phyloP scores from a whole-genome alignment of 2,888 invertebrate genomes.

The Noctua fimbriata region DNA sequence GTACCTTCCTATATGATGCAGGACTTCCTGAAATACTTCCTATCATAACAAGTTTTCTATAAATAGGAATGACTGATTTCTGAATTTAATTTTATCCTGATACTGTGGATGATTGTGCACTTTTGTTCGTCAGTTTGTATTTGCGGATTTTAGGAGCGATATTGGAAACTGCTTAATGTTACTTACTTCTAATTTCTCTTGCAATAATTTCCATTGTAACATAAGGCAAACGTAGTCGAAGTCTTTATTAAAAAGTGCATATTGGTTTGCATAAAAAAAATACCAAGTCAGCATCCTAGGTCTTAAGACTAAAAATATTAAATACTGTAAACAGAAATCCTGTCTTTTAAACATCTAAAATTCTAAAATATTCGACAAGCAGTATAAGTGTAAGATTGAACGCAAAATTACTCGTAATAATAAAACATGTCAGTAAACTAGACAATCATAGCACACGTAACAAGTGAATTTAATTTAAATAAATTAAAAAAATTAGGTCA shows the following conservation, averaged over 20 bases:
- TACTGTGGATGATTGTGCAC: background rate
- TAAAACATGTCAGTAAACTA: background rate
- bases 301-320: background rate
- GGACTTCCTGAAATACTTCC: constrained; percentile 55
- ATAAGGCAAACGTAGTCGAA: background rate
- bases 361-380: background rate
- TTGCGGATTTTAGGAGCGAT: too few species aligned
- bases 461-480: constrained; percentile 6
- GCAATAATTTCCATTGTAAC: background rate
- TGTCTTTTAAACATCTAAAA: background rate
- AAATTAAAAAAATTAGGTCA: constrained; percentile 19
- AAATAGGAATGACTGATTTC: constrained; percentile 1
- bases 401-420: background rate
- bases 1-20: background rate
- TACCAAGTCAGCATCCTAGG: background rate
- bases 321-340: background rate
- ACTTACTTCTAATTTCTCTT: background rate
- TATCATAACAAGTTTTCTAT: constrained; percentile 23
- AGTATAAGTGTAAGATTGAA: background rate
- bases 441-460: background rate
- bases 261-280: background rate
- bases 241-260: background rate
- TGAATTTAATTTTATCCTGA: background rate
- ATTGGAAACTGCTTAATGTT: background rate
- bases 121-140: background rate